phyloP scores from a whole-genome alignment of 2,888 invertebrate species.

The Elmis aenea region DNA sequence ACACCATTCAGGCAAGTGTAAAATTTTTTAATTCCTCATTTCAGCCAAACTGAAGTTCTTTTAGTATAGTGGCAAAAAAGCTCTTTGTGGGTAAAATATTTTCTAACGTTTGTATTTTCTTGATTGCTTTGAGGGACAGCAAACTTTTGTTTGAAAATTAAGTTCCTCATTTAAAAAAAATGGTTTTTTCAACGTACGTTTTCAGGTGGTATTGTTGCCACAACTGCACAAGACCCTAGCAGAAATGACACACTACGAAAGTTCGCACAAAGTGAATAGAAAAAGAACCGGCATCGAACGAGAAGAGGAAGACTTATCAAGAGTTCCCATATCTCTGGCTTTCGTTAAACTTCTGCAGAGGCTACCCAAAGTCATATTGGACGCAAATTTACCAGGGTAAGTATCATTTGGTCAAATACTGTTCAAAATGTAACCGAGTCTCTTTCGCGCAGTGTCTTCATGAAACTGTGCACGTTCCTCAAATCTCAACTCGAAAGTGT shows the following conservation, averaged over 20 bases:
- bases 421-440: background rate
- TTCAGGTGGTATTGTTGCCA: conserved; percentile 70
- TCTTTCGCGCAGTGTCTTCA: conserved; percentile 75
- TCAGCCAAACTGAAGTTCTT: background rate
- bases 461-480: conserved; percentile 86
- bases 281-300: conserved; percentile 62
- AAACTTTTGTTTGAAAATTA: background rate
- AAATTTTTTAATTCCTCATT: conserved; percentile 5
- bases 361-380: conserved; percentile 70
- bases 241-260: conserved; percentile 66
- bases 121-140: too few relatives aligned
- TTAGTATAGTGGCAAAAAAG: too few relatives aligned
- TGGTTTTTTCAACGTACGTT: conserved; percentile 49
- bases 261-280: conserved; percentile 72
- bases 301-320: conserved; percentile 86
- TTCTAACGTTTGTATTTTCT: conserved; percentile 15
- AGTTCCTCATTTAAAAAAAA: conserved; percentile 5
- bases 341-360: conserved; percentile 86
- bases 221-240: conserved; percentile 70
- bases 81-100: too few relatives aligned
- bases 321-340: conserved; percentile 90
- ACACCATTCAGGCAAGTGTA: conserved; percentile 35
- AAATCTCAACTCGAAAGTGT: conserved; percentile 86
- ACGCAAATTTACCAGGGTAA: conserved; percentile 77
- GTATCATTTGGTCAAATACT: conserved; percentile 25